Base-by-base conservation (phyloP, 1,140 invertebrate genomes). In the Hypothenemus hampei region DNA sequence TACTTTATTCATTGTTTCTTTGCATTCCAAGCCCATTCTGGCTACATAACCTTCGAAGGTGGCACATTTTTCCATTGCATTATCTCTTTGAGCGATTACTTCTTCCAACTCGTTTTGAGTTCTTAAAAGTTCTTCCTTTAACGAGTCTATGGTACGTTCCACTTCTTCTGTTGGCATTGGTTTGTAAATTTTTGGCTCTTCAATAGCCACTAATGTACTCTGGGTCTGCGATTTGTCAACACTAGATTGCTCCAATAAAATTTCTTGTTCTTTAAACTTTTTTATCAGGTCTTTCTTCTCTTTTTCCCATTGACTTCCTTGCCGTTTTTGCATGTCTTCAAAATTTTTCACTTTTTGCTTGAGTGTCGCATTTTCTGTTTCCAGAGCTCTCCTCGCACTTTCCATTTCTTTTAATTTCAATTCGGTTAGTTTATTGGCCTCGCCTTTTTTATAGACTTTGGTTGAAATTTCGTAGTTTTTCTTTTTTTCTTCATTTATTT, bases 211-310 rank as follows among this genome's bases (percentile, higher is more conserved):
- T 56, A 60, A 66, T 61, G 64, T 66, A 37, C 63, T 64, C 33
- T 67, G 64, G 26, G 68, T 60, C 15, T 52, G 52, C 26, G 45
- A 49, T 43, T 64, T 61, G 21, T 69, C 67, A 7, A 57, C 37
- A 13, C 61, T 63, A 6, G 68, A 39, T 29, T 67, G 65, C 11
- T 66, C 59, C 18, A 69, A 40, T 8, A 69, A 52, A 4, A 57
- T 56, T 13, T 67, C 63, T 33, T 69, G 63, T 13, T 63, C 37
- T 29, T 61, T 64, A 10, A 64, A 37, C 8, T 47, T 61, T 24
- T 62, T 65, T 6, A 57, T 57, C 36, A 67, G 13, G 47, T 69
- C 67, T 20, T 68, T 62, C 33, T 65, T 67, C 24, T 66, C 64
- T 31, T 63, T 63, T 13, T 29, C 51, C 58, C 63, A 67, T 35